These are phyloP conservation scores for Omphaloscelis lunosa DNA, from an alignment of 2,888 invertebrate genomes.

Conservation along the genomic window DNA sequence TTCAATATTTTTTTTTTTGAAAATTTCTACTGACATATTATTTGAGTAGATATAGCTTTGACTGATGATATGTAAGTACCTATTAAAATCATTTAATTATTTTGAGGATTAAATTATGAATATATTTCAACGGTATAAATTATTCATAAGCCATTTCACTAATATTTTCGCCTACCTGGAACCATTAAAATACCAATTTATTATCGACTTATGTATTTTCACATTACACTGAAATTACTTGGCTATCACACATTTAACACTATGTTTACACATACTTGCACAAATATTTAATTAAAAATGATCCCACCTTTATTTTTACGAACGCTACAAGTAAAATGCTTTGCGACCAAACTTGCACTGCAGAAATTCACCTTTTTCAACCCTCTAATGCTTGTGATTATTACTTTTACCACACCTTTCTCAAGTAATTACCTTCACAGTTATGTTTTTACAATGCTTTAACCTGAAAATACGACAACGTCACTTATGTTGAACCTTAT, in stretches of 20 bases:
- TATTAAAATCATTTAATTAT: neutral
- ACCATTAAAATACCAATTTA: conserved; percentile 43
- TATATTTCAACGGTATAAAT: conserved; percentile 8
- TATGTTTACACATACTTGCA: conserved; percentile 30
- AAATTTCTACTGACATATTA: neutral
- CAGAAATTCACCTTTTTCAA: conserved; percentile 73
- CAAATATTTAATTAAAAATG: conserved; percentile 37
- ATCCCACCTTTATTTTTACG: conserved; percentile 32
- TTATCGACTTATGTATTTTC: conserved; percentile 49
- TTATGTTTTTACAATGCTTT: conserved; percentile 77
- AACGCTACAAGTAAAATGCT: conserved; percentile 63
- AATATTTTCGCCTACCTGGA: conserved; percentile 52
- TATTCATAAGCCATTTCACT: conserved; percentile 30
- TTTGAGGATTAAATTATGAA: neutral
- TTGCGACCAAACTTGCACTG: conserved; percentile 80
- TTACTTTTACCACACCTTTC: conserved; percentile 82
- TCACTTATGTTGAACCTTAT: conserved; percentile 60
- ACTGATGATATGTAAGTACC: neutral
- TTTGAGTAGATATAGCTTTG: neutral
- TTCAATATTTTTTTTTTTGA: neutral
- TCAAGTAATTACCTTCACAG: conserved; percentile 84
- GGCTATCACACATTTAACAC: conserved; percentile 34
- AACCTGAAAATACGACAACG: conserved; percentile 40
- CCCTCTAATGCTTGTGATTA: conserved; percentile 84
- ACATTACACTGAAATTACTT: conserved; percentile 57